Conservation (phyloP, 2,888 invertebrate genomes). For the Eutolmus rufibarbis region DNA sequence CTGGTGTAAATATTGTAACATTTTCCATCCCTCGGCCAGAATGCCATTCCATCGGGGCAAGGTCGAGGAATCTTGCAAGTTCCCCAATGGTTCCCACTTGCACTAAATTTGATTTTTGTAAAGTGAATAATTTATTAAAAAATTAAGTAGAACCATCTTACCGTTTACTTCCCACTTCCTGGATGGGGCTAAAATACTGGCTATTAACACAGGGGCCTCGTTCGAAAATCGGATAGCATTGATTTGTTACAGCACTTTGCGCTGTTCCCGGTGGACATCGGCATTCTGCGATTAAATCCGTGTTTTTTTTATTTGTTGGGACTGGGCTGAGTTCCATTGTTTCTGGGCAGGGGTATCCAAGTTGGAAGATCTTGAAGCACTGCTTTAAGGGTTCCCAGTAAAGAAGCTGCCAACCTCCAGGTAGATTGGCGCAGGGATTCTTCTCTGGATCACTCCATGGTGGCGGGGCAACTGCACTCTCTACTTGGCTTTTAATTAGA, state of each 20-base stretch:
- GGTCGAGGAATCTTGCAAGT: conserved; percentile 72
- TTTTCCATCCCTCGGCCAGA: conserved; percentile 78
- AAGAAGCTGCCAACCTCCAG: conserved; percentile 84
- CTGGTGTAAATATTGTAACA: conserved; percentile 76
- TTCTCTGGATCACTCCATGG: conserved; percentile 84
- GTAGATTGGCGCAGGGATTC: conserved; percentile 82
- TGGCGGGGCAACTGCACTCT: conserved; percentile 74
- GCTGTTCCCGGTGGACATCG: conserved; percentile 83
- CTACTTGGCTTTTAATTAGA: conserved; percentile 49
- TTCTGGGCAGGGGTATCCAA: conserved; percentile 82
- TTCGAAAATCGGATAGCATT: conserved; percentile 78
- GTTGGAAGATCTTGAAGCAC: conserved; percentile 88
- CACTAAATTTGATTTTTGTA: conserved; percentile 58
- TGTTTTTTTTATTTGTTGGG: conserved; percentile 43
- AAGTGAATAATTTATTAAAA: background rate
- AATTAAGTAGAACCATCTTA: background rate
- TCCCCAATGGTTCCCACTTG: conserved; percentile 71
- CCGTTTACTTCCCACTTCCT: conserved; percentile 54
- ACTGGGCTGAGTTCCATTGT: conserved; percentile 82
- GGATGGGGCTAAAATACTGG: conserved; percentile 78
- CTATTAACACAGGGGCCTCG: conserved; percentile 76
- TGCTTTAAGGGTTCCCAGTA: conserved; percentile 85
- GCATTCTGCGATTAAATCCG: conserved; percentile 71
- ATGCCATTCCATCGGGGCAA: conserved; percentile 72
- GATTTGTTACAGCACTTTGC: conserved; percentile 72